Evolutionary conservation across 2,888 invertebrate genomes (phyloP).

Genomic region (Falcaria lacertinaria): DNA sequence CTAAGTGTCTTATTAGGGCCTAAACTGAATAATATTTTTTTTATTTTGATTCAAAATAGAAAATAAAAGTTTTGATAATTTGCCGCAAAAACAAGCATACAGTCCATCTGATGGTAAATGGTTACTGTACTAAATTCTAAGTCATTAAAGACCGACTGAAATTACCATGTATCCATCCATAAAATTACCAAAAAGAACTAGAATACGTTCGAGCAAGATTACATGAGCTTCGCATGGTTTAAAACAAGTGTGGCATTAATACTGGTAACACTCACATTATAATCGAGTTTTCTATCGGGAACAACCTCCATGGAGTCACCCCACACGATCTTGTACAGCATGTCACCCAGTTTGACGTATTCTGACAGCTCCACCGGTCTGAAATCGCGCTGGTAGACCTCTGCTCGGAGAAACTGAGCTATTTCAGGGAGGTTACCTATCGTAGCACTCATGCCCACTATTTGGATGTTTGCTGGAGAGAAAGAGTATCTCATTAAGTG

Average conservation of each 20-base stretch:
- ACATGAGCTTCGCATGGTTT: neutral
- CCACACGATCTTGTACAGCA: conserved; percentile 62
- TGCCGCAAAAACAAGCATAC: too few relatives aligned
- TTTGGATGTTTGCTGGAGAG: conserved; percentile 81
- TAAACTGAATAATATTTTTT: too few relatives aligned
- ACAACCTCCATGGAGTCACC: conserved; percentile 39
- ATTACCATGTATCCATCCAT: too few relatives aligned
- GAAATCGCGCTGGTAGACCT: conserved; percentile 90
- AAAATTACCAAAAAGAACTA: too few relatives aligned
- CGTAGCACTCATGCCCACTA: conserved; percentile 98
- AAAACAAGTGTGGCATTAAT: neutral
- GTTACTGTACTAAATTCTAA: too few relatives aligned
- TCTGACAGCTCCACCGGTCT: conserved; percentile 92
- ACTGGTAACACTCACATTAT: conserved; percentile 41
- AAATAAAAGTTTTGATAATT: too few relatives aligned
- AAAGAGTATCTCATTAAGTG: too few relatives aligned
- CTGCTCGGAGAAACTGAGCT: conserved; percentile 88
- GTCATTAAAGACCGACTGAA: too few relatives aligned
- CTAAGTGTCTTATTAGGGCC: too few relatives aligned
- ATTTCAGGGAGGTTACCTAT: conserved; percentile 94
- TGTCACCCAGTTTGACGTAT: conserved; percentile 86
- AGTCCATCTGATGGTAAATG: too few relatives aligned
- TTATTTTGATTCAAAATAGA: too few relatives aligned
- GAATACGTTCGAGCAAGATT: neutral
- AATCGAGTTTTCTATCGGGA: conserved; percentile 44